phyloP scores from a whole-genome alignment of 2,113 vertebrate genomes.

The human region GRCh38 chr4:75714001-75714500 shows the following conservation, averaged over 20 bases:
- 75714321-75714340: neutral
- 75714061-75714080: neutral
- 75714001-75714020: neutral
- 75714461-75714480: no score
- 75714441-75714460: no score
- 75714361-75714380: no score
- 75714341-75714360: neutral
- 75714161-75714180: neutral
- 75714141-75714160: neutral
- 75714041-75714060: neutral
- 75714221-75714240: slow-evolving; percentile 10
- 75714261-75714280: neutral
- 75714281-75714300: neutral
- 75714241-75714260: neutral
- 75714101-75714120: neutral
- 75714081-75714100: neutral
- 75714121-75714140: neutral
- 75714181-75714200: neutral
- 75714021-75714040: neutral
- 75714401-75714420: no score
- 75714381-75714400: no score
- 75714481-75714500: no score
- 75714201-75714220: neutral
- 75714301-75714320: neutral
- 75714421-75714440: no score